Percentiles rank a stretch among this genome's conserved stretches.
Evolutionary conservation across 2,888 invertebrate genomes (phyloP).

Genomic region (Galerucella calmariensis): DNA sequence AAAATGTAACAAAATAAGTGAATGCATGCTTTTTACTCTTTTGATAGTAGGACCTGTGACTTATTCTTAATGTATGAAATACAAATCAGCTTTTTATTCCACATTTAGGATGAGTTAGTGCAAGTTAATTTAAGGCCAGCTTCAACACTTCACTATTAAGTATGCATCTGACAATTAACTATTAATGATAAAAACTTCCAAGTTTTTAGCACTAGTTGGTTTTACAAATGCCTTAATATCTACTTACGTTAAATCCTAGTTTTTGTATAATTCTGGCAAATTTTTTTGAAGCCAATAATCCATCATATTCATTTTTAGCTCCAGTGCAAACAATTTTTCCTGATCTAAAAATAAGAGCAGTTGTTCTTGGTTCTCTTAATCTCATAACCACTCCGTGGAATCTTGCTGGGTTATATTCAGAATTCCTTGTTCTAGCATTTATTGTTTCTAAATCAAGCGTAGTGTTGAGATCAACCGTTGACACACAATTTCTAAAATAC

Average conservation of each 20-base stretch:
- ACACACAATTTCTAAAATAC: slow-evolving; percentile 74
- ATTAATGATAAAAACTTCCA: no score
- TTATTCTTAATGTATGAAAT: not conserved
- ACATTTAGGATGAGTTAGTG: not conserved
- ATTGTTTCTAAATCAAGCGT: slow-evolving; percentile 78
- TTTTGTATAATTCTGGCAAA: slow-evolving; percentile 86
- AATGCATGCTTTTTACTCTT: no score
- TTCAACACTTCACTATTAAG: no score
- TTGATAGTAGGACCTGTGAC: no score
- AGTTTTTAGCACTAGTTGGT: no score
- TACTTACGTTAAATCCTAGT: slow-evolving; percentile 73
- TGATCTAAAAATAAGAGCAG: slow-evolving; percentile 80
- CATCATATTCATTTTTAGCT: slow-evolving; percentile 80
- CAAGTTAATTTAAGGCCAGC: no score
- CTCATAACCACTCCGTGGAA: slow-evolving; percentile 88
- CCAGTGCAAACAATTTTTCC: slow-evolving; percentile 88
- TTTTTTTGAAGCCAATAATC: slow-evolving; percentile 79
- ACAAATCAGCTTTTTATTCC: not conserved
- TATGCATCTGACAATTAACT: no score
- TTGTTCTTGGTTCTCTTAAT: slow-evolving; percentile 81
- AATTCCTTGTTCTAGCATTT: slow-evolving; percentile 82
- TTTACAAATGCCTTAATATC: not conserved
- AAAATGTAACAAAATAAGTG: no score
- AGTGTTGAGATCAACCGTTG: slow-evolving; percentile 80
- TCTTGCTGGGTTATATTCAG: slow-evolving; percentile 84